Evolutionary conservation across 2,797 vertebrate species (phyloP).

Genomic region (Neosilurus mollespiculum): DNA sequence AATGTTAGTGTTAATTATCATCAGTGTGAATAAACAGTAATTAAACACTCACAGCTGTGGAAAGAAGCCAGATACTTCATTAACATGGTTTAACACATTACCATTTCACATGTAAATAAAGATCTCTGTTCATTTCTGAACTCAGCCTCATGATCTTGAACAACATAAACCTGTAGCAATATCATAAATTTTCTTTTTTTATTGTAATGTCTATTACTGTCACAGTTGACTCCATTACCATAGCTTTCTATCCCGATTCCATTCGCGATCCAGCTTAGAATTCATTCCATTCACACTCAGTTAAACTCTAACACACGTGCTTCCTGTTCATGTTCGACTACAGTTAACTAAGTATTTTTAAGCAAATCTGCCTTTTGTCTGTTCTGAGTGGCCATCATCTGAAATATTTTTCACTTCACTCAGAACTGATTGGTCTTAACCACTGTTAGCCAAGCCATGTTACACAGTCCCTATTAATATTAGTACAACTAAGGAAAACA

Average conservation of each 20-base stretch:
- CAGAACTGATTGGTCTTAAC: neutral
- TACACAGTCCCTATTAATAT: too few relatives aligned
- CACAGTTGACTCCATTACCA: neutral
- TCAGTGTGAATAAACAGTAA: constrained; percentile 26
- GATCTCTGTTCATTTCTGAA: neutral
- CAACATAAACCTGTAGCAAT: neutral
- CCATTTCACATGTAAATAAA: constrained; percentile 45
- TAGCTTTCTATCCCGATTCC: neutral
- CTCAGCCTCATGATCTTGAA: neutral
- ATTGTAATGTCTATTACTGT: neutral
- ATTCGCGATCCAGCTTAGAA: neutral
- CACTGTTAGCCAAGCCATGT: neutral
- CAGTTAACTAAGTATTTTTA: neutral
- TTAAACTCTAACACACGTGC: neutral
- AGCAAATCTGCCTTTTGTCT: neutral
- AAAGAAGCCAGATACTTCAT: constrained; percentile 19
- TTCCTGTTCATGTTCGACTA: neutral
- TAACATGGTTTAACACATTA: constrained; percentile 37
- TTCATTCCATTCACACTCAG: constrained; percentile 3
- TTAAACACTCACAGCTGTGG: constrained; percentile 27
- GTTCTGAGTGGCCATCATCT: neutral
- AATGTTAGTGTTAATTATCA: constrained; percentile 13
- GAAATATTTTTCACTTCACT: neutral
- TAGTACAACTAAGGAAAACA: too few relatives aligned
- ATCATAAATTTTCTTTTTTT: constrained; percentile 1